Base-by-base conservation (phyloP, 2,113 vertebrate species). In the Merops nubicus region DNA sequence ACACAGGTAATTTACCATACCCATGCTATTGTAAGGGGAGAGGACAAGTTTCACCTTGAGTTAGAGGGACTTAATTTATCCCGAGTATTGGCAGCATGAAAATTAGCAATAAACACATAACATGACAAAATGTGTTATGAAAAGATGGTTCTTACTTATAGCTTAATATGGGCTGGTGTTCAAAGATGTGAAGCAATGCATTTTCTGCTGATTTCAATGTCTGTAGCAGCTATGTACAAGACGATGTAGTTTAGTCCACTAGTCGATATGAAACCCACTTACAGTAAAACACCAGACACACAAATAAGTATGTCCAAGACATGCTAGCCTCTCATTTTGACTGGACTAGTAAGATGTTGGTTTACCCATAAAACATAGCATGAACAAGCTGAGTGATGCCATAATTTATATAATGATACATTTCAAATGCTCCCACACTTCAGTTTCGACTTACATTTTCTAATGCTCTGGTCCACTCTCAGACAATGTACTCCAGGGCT, bases 391-490 rank as follows among this genome's bases (percentile, higher is more conserved):
- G 38, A 74, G 50, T 47, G 17, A 69, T 73, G 50, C 67, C 53
- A 50, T 68, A 81, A 67, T 81, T 88, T 36, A 68, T 56, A 54
- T 12, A 89, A 93, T 73, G 80, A 82, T 38, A 23, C 15, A 51
- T 89, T 97, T 83, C 83, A 91, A 94, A 92, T 79, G n/a, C 54
- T 78, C 59, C 50, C 88, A 45, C 13, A 48, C 36, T 93, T 93
- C n/a, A 54, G 16, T 85, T 86, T 78, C 56, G 4, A 85, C 50
- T 88, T 50, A 43, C 4, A 31, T 78, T 88, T 89, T 96, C 92
- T 90, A 83, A 73, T 2, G 1, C 57, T 91, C 31, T 53, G 63
- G 64, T 91, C 60, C 50, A 60, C 63, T 89, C 43, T 88, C 31
- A 85, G 78, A 85, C 93, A 85, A 86, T 10, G 0, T 60, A 82